Base-by-base conservation (phyloP, 92 coral and sea anemone genomes). In the Muricea muricata region DNA sequence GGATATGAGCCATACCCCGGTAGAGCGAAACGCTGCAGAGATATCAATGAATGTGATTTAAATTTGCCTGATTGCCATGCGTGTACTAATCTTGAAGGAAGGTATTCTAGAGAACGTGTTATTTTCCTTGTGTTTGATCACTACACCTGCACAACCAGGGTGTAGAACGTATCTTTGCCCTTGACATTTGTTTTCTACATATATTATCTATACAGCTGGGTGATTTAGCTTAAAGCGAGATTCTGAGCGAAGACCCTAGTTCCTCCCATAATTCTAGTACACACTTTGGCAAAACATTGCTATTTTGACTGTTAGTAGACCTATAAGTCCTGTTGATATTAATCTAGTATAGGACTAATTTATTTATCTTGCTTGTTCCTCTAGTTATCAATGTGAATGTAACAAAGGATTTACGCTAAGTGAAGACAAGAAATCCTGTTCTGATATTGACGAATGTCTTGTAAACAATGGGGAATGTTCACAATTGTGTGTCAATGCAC, bases 1-100 rank as follows among this genome's bases (percentile, higher is more conserved):
- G 99, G 99, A 30, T 91, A 92, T 84, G 93, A 94, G 46, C 82
- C 79, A 24, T 87, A 75, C 50, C 70, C 76, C n/a, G 76, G 35
- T 24, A 33, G 91, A 7, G 93, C 97, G 39, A 93, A 92, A 86
- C 88, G 91, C 75, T 97, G 99, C 61, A 79, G 84, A 25, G 98
- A 97, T 69, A 88, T 93, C 46, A 85, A 97, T 54, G 99, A 97
- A 83, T 97, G 99, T 61, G 68, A 55, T 12, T 93, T 90, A 46
- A 93, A 95, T n/a, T 68, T 85, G 69, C 93, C 98, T 66, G 98
- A 97, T 81, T 97, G 99, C 26, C 99, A 97, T 48, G 88, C 77
- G 35, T 96, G 99, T 65, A 46, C 79, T 31, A 96, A 96, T 74
- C 45, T 87, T 17, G 89, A 84, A 50, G 99, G 99, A 76, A 89